Conservation (phyloP, 2,888 invertebrate genomes). For the Hymenopus coronatus region DNA sequence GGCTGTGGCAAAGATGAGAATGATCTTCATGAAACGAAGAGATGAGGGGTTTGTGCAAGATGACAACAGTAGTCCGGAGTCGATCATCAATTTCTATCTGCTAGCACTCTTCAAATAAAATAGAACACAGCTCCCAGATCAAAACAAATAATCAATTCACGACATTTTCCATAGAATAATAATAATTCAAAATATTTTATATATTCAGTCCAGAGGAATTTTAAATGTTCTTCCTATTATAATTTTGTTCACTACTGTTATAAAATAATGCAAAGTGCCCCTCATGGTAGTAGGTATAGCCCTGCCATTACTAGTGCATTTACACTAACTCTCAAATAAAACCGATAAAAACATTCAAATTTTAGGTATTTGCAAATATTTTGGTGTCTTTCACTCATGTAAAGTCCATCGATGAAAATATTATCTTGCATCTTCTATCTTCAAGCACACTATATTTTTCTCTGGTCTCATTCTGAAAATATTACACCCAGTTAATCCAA, state of each 20-base stretch:
- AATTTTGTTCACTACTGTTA: not conserved
- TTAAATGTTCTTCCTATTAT: too few relatives aligned
- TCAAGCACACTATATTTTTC: not conserved
- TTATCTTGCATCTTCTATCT: not conserved
- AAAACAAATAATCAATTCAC: not conserved
- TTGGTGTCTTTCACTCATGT: not conserved
- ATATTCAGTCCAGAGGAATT: not conserved
- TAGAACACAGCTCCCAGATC: not conserved
- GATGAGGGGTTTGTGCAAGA: not conserved
- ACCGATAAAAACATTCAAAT: not conserved
- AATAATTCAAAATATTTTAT: not conserved
- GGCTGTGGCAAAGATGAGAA: not conserved
- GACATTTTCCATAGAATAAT: not conserved
- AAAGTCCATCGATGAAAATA: not conserved
- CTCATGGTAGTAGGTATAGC: not conserved
- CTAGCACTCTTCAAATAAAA: not conserved
- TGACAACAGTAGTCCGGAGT: not conserved
- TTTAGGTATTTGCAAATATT: not conserved
- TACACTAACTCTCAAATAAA: not conserved
- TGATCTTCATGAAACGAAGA: not conserved
- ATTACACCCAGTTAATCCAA: not conserved
- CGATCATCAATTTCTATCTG: not conserved
- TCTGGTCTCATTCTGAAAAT: not conserved
- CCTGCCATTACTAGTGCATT: not conserved
- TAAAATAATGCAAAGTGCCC: not conserved